Base-by-base conservation (phyloP, 2,797 vertebrate genomes). In the Moxostoma hubbsi region DNA sequence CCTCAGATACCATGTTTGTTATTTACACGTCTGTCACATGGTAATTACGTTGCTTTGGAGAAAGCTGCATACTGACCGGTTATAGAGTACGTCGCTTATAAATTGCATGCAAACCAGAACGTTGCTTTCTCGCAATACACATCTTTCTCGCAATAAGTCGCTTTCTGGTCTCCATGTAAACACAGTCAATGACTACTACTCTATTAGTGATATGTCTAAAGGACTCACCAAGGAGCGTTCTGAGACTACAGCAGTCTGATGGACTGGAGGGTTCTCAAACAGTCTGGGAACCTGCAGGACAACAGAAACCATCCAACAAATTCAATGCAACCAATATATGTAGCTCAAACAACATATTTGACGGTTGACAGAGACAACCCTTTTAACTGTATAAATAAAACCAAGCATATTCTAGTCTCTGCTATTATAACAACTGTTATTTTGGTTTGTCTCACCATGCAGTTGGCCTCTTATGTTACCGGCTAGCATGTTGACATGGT, bases 391-490 rank as follows among this genome's bases (percentile, higher is more conserved):
- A 47, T 5, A 4, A 36, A 36, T 7, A 1, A 51, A 36, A 70
- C 36, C 36, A 36, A 36, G 36, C 36, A 36, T 5, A 36, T 36
- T 36, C 36, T 36, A 36, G 36, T 5, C 36, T 36, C 36, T 36
- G 36, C 36, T 36, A 3, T 4, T 36, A 36, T 36, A 36, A 36
- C 36, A 36, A 36, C 36, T 5, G 18, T 61, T 11, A 10, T 18
- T 9, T 18, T 10, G 16, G 7, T 43, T n/a, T 5, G 16, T 55
- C 95, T 95, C 85, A 99, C 98, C 95, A 96, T 94, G 76, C 95
- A 92, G 89, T 99, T 99, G 55, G 97, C 97, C 84, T 99, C 98
- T 24, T 64, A 99, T 96, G 85, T 97, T 99, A 53, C 96, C 93
- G 4, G 95, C 96, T 4, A 99, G 92, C 1, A 96, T 98, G 88